phyloP scores from a whole-genome alignment of 2,113 vertebrate genomes.

The Notechis scutatus region DNA sequence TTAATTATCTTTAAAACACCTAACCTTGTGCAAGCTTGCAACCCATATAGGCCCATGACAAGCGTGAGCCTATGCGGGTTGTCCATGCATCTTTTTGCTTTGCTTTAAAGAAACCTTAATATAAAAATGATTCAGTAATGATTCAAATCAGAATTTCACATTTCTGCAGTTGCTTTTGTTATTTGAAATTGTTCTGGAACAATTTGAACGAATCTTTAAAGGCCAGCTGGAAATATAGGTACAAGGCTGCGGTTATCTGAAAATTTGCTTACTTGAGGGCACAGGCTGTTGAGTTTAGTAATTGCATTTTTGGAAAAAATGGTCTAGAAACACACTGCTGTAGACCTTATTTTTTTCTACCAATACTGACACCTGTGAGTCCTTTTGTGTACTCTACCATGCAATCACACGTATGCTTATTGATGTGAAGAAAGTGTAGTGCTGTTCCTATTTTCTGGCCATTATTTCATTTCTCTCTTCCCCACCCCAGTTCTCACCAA shows the following conservation, averaged over 20 bases:
- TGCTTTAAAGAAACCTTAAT: not conserved
- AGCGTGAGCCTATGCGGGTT: not conserved
- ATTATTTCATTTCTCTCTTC: constrained; percentile 63
- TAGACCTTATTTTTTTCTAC: not conserved
- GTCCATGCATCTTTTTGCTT: not conserved
- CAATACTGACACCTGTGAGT: not conserved
- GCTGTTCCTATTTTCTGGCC: constrained; percentile 29
- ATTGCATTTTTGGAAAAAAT: not conserved
- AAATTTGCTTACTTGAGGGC: not conserved
- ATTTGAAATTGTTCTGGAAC: not conserved
- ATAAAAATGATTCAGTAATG: not conserved
- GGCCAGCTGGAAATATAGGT: not conserved
- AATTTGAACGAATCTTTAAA: not conserved
- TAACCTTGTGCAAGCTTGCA: not conserved
- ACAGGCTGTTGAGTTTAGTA: not conserved
- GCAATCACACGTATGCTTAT: constrained; percentile 48
- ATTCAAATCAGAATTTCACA: not conserved
- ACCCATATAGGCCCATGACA: not conserved
- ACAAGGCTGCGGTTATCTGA: not conserved
- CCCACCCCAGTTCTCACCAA: constrained; percentile 55
- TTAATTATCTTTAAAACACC: not conserved
- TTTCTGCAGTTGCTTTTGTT: not conserved
- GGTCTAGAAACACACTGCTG: not conserved
- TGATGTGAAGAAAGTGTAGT: constrained; percentile 43
- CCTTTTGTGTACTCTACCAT: constrained; percentile 24